phyloP scores from a whole-genome alignment of 2,888 invertebrate species.

The Nysson spinosus region DNA sequence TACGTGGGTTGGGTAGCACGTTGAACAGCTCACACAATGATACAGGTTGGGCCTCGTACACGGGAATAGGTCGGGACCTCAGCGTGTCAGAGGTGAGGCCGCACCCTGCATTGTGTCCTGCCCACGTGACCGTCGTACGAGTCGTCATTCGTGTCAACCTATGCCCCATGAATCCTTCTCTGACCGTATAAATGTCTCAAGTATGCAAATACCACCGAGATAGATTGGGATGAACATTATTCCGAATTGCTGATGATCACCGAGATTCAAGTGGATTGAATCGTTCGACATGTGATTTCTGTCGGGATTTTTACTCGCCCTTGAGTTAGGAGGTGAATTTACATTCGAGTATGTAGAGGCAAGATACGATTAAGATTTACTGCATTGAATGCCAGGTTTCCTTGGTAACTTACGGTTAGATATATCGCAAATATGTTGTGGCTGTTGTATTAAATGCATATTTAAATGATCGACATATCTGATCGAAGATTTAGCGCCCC shows the following conservation, averaged over 20 bases:
- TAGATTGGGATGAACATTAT: conserved; percentile 16
- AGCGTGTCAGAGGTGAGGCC: conserved; percentile 75
- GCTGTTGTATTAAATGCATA: too few relatives aligned
- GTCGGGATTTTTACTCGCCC: too few relatives aligned
- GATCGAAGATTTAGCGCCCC: too few relatives aligned
- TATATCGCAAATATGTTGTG: too few relatives aligned
- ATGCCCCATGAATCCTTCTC: conserved; percentile 51
- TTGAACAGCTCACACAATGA: conserved; percentile 50
- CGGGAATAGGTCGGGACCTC: conserved; percentile 70
- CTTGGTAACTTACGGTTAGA: too few relatives aligned
- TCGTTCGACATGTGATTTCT: too few relatives aligned
- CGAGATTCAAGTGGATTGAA: too few relatives aligned
- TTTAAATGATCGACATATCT: too few relatives aligned
- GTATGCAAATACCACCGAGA: conserved; percentile 26
- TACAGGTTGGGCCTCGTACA: conserved; percentile 53
- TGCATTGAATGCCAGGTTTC: too few relatives aligned
- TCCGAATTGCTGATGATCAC: neutral
- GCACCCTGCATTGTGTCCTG: conserved; percentile 76
- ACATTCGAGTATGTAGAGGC: too few relatives aligned
- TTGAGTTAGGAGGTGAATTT: too few relatives aligned
- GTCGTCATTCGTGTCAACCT: conserved; percentile 71
- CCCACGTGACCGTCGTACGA: conserved; percentile 73
- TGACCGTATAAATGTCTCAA: conserved; percentile 14
- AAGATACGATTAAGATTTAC: too few relatives aligned
- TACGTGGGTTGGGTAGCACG: conserved; percentile 66